Evolutionary conservation across 1,140 invertebrate species (phyloP), one percentile per base, ranked within the genome.

Genomic region (Lasaia peninsularis): DNA sequence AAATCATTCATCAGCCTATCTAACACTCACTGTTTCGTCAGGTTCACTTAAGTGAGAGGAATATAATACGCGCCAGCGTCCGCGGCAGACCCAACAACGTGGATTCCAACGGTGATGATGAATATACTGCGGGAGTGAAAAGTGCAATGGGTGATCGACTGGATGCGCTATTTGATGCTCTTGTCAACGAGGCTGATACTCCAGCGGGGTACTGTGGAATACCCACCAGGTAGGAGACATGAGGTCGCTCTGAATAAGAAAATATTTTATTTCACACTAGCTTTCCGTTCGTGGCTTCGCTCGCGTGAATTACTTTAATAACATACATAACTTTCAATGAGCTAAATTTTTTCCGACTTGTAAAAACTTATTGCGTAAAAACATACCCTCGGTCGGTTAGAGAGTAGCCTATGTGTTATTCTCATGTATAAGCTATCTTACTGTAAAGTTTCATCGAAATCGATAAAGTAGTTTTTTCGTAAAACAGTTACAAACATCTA

Each of bases 21-120:
- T 8, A 34, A 10, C 52, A 9, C 33, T 34, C 1, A 33, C 50
- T 28, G n/a, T 34, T 20, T 18, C n/a, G 18, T 56, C 31, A 89
- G 88, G 67, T 76, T n/a, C 81, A 89, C 57, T 66, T 89, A 10
- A 82, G 77, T 63, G 88, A 89, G 64, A 83, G 87, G 21, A 88
- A 89, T 58, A 80, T 89, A 66, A 88, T 88, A 44, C 79, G 88
- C 5, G 85, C 80, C 12, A 75, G 69, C 28, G 58, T 86, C 6
- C 72, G 86, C 62, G 75, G 79, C 7, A 73, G 76, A n/a, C 55
- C 76, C 1, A 67, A 64, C 48, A 59, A 33, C 53, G 37, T 16
- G 9, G 50, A 58, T 5, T 21, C 32, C 18, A 50, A 37, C n/a
- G 72, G 68, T 5, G 86, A 89, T 11, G 84, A 84, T 35, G 84